Conservation (phyloP, 2,797 vertebrate species). For the Acestrorhynchus altus region DNA sequence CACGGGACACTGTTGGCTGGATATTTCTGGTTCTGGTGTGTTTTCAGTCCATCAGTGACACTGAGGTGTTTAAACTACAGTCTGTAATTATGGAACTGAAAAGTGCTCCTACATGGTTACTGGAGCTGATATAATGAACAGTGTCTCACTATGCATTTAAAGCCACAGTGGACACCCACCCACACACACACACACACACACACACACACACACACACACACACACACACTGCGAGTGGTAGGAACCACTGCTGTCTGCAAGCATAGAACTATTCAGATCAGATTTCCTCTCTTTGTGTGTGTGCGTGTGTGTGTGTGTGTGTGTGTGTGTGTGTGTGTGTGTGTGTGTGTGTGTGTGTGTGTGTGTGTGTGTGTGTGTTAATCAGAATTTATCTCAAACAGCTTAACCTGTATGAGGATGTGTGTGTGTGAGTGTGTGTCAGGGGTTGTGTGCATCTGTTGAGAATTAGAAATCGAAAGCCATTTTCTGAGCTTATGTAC, state of each 20-base stretch:
- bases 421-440: constrained; percentile 27
- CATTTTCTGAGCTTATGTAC: constrained; percentile 57
- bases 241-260: constrained; percentile 7
- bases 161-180: background rate
- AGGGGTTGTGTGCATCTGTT: constrained; percentile 45
- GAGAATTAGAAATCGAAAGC: constrained; percentile 62
- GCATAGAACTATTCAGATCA: constrained; percentile 44
- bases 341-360: background rate
- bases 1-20: too few relatives aligned
- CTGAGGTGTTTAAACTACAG: too few relatives aligned
- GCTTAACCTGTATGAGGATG: constrained; percentile 36
- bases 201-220: too few relatives aligned
- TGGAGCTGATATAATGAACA: too few relatives aligned
- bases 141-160: too few relatives aligned
- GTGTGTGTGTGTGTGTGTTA: constrained; percentile 10
- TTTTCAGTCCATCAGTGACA: too few relatives aligned
- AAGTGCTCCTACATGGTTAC: too few relatives aligned
- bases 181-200: too few relatives aligned
- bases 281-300: too few relatives aligned
- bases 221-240: constrained; percentile 30
- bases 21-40: too few relatives aligned
- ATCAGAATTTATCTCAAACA: too few relatives aligned
- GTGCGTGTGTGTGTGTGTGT: background rate
- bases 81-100: too few relatives aligned
- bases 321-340: constrained; percentile 27